Percentiles rank a stretch among this genome's conserved stretches.
Evolutionary conservation across 2,888 invertebrate genomes (phyloP).

Genomic region (Mythimna lalbum): DNA sequence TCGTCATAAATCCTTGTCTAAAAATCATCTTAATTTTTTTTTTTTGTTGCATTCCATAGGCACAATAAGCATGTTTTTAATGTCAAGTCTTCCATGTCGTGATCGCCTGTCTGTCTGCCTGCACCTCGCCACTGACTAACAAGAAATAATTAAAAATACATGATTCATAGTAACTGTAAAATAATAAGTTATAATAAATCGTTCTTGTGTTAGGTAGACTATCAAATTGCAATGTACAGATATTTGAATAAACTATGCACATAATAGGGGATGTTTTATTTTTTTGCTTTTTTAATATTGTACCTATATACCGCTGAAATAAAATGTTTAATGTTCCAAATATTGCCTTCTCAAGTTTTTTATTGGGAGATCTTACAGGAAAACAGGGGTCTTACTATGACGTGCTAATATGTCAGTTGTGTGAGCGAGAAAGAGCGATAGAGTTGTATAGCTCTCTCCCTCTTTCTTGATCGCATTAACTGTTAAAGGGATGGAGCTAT

Average conservation of each 20-base stretch:
- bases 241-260: constrained; percentile 17
- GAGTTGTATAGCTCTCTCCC: too few species aligned
- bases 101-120: constrained; percentile 73
- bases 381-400: too few species aligned
- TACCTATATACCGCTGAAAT: constrained; percentile 47
- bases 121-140: constrained; percentile 74
- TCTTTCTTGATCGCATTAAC: too few species aligned
- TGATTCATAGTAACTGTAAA: constrained; percentile 33
- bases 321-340: neutral
- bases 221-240: constrained; percentile 4
- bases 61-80: constrained; percentile 48
- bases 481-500: too few species aligned
- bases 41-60: constrained; percentile 13
- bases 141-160: constrained; percentile 29
- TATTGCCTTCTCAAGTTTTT: neutral
- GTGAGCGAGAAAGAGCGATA: too few species aligned
- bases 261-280: neutral
- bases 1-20: neutral
- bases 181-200: constrained; percentile 16
- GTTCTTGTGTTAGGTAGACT: constrained; percentile 15
- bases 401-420: too few species aligned
- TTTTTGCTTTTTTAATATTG: constrained; percentile 19
- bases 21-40: constrained; percentile 2
- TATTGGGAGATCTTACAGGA: neutral
- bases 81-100: constrained; percentile 32